Base-by-base conservation (phyloP, 2,797 vertebrate species). In the Cygnus olor region DNA sequence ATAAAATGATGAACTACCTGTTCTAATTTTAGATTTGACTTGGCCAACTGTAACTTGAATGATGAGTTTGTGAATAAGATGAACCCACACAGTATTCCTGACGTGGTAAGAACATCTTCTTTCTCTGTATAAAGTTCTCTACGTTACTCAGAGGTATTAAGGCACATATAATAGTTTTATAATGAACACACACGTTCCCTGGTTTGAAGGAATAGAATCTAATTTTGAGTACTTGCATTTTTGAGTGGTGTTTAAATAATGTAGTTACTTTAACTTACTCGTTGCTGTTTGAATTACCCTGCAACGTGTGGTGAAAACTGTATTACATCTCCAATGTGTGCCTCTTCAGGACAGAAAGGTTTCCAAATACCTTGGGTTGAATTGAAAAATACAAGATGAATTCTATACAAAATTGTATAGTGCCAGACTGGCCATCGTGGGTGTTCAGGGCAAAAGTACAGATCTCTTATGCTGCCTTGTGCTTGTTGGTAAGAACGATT, bases 61-160 rank as follows among this genome's bases (percentile, higher is more conserved):
- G 99, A 99, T 16, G 99, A 99, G 71, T 96, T 98, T 97, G 98
- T 99, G 95, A 99, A 99, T 95, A 99, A 99, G 98, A 99, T 99
- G 98, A 99, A 99, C 90, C 98, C 99, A 6, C 98, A 99, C 36
- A 97, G 95, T 65, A 85, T 99, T 83, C 99, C 99, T 94, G 99
- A 99, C 69, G 99, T 99, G 99, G 99, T 99, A 98, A 97, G 98
- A 28, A 54, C 69, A 15, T 65, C 44, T 86, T 74, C 21, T 57
- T 58, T 25, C 19, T 61, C 25, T 88, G 5, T 15, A 4, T 27
- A 5, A 8, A 57, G 18, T 16, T 63, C 60, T 56, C 28, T 78
- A 10, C 1, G 0, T 49, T 36, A 10, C 51, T 34, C 36, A n/a
- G 20, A 18, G 32, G 20, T 40, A 0, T 51, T 36, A 4, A 47